Percentiles rank a stretch among this genome's conserved stretches.
Evolutionary conservation across 2,797 vertebrate species (phyloP).

Genomic region (Spinus pinus): DNA sequence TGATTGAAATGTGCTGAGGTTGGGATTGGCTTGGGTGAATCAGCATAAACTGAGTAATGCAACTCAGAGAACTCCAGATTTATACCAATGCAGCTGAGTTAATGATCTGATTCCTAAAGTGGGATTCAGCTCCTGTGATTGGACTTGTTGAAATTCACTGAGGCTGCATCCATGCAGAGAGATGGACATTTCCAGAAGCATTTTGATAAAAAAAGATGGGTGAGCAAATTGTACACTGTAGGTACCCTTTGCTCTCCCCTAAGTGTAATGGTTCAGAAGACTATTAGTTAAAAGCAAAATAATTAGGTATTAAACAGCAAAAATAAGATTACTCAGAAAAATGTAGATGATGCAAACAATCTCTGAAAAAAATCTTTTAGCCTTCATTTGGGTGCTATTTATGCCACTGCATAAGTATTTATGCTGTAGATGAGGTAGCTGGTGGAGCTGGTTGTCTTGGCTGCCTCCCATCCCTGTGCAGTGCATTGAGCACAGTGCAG

Average conservation of each 20-base stretch:
- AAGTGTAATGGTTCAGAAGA: background rate
- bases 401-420: background rate
- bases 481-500: accelerated
- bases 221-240: background rate
- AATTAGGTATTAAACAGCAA: background rate
- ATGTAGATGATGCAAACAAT: accelerated
- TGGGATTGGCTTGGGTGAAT: background rate
- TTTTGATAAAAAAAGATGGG: background rate
- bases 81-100: background rate
- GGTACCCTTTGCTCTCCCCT: background rate
- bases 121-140: background rate
- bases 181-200: background rate
- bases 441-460: background rate
- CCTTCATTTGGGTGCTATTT: background rate
- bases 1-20: background rate
- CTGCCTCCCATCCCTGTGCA: background rate
- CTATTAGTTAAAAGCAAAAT: background rate
- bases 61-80: background rate
- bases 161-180: background rate
- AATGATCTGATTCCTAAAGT: background rate
- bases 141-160: background rate
- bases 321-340: background rate
- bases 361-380: background rate
- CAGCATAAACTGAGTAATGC: background rate
- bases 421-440: accelerated